Evolutionary conservation across 2,113 vertebrate species (phyloP).

Genomic region (Silurus glanis): DNA sequence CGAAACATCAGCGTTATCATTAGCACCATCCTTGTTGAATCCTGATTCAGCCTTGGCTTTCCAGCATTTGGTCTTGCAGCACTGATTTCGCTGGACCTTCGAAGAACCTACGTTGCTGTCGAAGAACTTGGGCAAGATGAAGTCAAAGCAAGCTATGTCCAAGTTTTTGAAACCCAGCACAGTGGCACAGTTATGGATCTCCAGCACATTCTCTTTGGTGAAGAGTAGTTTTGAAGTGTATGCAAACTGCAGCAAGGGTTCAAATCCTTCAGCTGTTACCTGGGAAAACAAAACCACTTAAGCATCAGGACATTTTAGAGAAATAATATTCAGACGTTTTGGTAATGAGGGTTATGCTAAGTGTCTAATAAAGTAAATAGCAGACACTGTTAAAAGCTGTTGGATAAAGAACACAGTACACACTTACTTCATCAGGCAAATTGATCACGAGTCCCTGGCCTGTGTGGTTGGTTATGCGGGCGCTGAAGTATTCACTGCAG

Average conservation of each 20-base stretch:
- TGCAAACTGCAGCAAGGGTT: constrained; percentile 89
- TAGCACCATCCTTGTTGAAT: constrained; percentile 53
- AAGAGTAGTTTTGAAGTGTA: constrained; percentile 91
- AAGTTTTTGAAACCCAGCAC: constrained; percentile 85
- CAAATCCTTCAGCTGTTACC: constrained; percentile 89
- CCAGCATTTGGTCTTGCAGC: constrained; percentile 73
- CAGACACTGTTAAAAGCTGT: not conserved
- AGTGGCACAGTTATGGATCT: constrained; percentile 81
- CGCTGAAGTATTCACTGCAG: constrained; percentile 86
- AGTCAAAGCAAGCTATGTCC: constrained; percentile 91
- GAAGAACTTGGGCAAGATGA: constrained; percentile 87
- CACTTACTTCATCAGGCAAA: constrained; percentile 87
- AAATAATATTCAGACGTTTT: not conserved
- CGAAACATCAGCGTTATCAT: not conserved
- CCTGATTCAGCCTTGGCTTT: constrained; percentile 57
- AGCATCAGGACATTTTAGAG: no score
- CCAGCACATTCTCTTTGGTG: constrained; percentile 84
- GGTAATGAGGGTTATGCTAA: not conserved
- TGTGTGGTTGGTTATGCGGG: constrained; percentile 73
- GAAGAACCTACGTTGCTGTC: constrained; percentile 67
- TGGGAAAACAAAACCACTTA: constrained; percentile 54
- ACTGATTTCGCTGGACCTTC: constrained; percentile 71
- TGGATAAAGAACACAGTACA: not conserved
- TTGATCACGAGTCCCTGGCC: constrained; percentile 72
- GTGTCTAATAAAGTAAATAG: not conserved